A percentile compares a stretch with the other conserved stretches of the same genome.
phyloP scores from a whole-genome alignment of 2,797 vertebrate species.

The Chromobotia macracanthus region DNA sequence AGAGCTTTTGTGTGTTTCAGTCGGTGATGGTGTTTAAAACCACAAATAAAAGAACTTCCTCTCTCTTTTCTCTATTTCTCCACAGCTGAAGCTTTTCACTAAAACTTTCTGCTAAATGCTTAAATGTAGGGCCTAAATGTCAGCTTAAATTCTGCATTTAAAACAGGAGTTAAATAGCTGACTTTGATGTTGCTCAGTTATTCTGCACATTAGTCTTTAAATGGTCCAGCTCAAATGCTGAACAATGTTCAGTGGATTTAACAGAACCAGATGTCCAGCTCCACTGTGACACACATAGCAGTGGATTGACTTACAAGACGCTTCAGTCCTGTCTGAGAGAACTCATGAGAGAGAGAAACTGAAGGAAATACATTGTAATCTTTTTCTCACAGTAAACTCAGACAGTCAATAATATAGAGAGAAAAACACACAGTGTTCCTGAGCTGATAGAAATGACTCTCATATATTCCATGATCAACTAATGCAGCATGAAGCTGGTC shows the following conservation, averaged over 20 bases:
- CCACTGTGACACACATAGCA: conserved; percentile 45
- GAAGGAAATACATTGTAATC: not conserved
- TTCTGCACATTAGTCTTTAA: not conserved
- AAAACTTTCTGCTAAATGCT: not conserved
- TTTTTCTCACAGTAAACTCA: not conserved
- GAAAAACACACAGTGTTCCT: not conserved
- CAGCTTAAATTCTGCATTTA: not conserved
- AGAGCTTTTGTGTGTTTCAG: not conserved
- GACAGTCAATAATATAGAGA: not conserved
- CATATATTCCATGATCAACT: no score
- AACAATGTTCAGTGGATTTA: conserved; percentile 44
- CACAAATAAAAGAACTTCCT: no score
- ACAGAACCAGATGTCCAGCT: conserved; percentile 52
- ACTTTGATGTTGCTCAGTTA: not conserved
- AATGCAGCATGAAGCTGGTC: not conserved
- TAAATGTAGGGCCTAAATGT: no score
- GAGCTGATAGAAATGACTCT: not conserved
- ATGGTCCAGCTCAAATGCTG: not conserved
- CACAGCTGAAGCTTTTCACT: no score
- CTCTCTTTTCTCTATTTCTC: no score
- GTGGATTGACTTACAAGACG: conserved; percentile 13
- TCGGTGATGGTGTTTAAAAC: no score
- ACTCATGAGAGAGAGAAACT: conserved; percentile 4
- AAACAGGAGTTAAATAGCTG: not conserved
- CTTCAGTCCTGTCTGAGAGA: conserved; percentile 10